phyloP scores from a whole-genome alignment of 2,888 invertebrate genomes.

The Eupeodes latifasciatus region DNA sequence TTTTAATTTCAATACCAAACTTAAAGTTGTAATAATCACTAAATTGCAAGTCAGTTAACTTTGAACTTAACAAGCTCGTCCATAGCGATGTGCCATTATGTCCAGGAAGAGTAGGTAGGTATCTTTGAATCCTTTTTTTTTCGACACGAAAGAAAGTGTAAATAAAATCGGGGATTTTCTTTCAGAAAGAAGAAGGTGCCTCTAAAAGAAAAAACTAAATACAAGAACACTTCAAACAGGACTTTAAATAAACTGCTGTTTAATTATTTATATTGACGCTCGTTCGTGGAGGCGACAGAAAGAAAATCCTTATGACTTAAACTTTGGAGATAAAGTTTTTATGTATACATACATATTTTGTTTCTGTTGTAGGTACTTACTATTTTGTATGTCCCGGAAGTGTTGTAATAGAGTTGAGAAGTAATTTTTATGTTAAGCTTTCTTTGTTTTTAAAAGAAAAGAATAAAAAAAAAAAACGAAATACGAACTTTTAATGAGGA shows the following conservation, averaged over 20 bases:
- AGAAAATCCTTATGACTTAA: constrained; percentile 30
- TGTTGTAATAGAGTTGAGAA: constrained; percentile 30
- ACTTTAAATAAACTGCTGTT: constrained; percentile 66
- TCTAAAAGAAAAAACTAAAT: constrained; percentile 10
- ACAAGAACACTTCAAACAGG: constrained; percentile 54
- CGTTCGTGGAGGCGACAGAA: constrained; percentile 24
- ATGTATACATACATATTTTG: neutral
- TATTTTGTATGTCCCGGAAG: constrained; percentile 26
- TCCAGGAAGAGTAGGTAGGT: neutral
- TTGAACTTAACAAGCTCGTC: constrained; percentile 3
- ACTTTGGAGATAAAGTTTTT: constrained; percentile 8
- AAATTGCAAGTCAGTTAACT: constrained; percentile 6
- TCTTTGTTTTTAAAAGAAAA: constrained; percentile 15
- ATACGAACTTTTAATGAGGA: constrained; percentile 70
- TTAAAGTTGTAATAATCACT: neutral
- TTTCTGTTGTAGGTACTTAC: too few relatives aligned
- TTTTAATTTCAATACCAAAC: neutral
- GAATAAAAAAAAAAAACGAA: constrained; percentile 42
- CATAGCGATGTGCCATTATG: neutral
- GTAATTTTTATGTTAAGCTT: constrained; percentile 57
- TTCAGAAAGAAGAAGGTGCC: neutral
- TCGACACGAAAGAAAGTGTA: neutral
- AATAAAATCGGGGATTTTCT: neutral
- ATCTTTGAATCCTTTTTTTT: neutral
- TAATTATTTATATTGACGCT: constrained; percentile 64